Evolutionary conservation across 2,797 vertebrate genomes (phyloP).

Genomic region (Acrossocheilus wenchowensis): DNA sequence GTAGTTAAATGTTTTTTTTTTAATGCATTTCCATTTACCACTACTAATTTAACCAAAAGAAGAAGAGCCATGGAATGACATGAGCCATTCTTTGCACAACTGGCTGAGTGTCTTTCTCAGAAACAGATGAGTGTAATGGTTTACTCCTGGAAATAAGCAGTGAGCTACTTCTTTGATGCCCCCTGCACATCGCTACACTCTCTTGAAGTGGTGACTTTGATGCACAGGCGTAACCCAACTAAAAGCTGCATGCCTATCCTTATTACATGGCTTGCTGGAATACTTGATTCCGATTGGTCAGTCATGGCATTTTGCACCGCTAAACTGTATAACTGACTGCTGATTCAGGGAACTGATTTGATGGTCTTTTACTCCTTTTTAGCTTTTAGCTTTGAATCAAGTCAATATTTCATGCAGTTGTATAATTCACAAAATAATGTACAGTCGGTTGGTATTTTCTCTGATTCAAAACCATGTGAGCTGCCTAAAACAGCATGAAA

Average conservation of each 20-base stretch:
- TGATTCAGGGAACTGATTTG: neutral
- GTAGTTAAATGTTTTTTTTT: neutral
- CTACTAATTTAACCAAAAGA: neutral
- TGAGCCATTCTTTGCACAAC: neutral
- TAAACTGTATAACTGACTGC: neutral
- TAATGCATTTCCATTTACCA: neutral
- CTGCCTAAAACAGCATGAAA: neutral
- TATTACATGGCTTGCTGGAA: neutral
- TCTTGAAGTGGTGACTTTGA: constrained; percentile 55
- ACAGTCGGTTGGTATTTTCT: neutral
- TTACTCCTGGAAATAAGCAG: constrained; percentile 36
- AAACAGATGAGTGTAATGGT: constrained; percentile 27
- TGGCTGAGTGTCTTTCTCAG: constrained; percentile 35
- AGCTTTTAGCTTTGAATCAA: neutral
- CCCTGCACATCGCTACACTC: neutral
- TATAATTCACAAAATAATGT: neutral
- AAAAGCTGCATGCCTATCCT: neutral
- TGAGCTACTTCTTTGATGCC: constrained; percentile 49
- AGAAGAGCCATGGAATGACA: neutral
- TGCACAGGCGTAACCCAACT: constrained; percentile 16
- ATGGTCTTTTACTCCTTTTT: neutral
- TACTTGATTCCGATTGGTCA: neutral
- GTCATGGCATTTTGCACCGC: neutral
- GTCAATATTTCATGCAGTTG: neutral
- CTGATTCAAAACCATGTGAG: neutral